phyloP scores from a whole-genome alignment of 2,888 invertebrate genomes.

The Tenthredo distinguenda region DNA sequence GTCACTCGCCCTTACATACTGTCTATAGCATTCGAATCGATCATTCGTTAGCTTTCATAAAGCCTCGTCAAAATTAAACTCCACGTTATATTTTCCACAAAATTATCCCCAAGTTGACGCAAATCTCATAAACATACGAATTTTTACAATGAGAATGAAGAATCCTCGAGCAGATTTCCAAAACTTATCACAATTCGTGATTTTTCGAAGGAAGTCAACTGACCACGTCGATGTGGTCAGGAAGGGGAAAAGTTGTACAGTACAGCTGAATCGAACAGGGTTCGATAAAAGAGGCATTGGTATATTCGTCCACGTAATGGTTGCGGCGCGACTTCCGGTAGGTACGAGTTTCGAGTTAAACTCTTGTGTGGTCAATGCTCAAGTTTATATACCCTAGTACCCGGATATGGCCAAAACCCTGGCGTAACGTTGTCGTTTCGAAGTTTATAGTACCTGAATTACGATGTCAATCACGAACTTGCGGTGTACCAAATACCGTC shows the following conservation, averaged over 20 bases:
- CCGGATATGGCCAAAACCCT: slow-evolving; percentile 47
- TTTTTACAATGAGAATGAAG: too few relatives aligned
- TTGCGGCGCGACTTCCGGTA: slow-evolving; percentile 41
- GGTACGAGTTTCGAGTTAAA: slow-evolving; percentile 26
- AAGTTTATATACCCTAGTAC: background rate
- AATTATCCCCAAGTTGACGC: background rate
- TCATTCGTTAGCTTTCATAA: background rate
- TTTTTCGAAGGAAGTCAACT: background rate
- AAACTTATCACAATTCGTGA: background rate
- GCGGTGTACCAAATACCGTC: slow-evolving; percentile 73
- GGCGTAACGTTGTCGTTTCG: slow-evolving; percentile 35
- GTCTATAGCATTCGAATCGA: background rate
- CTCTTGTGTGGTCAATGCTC: slow-evolving; percentile 42
- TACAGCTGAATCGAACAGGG: background rate
- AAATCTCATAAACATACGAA: background rate
- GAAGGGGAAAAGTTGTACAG: background rate
- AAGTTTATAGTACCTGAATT: slow-evolving; percentile 45
- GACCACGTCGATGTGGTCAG: too few relatives aligned
- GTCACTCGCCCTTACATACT: slow-evolving; percentile 29
- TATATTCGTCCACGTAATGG: slow-evolving; percentile 32
- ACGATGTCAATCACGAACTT: slow-evolving; percentile 71
- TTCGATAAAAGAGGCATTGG: background rate
- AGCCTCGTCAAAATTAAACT: background rate
- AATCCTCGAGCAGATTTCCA: too few relatives aligned
- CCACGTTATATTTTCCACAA: background rate